phyloP scores from a whole-genome alignment of 2,797 vertebrate genomes.

The Hyperoplus lanceolatus region DNA sequence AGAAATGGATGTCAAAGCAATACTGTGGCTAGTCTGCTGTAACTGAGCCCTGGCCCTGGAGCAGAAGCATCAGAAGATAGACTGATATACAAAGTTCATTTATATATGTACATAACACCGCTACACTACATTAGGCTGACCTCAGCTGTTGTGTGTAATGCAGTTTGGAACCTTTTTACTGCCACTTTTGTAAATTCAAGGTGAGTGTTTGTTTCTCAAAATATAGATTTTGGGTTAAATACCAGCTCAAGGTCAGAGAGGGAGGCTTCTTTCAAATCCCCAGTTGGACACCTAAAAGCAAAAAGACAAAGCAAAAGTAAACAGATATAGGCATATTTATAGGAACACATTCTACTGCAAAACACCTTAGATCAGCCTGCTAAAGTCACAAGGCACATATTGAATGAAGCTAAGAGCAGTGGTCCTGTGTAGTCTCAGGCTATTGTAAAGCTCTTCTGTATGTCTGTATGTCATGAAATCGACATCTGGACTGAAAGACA shows the following conservation, averaged over 20 bases:
- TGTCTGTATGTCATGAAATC: constrained; percentile 26
- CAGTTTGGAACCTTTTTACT: neutral
- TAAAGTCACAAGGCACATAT: neutral
- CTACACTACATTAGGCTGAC: neutral
- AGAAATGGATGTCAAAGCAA: constrained; percentile 12
- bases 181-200: neutral
- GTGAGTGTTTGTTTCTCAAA: neutral
- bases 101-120: neutral
- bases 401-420: constrained; percentile 21
- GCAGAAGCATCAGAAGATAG: neutral
- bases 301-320: constrained; percentile 1
- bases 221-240: neutral
- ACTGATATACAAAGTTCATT: constrained; percentile 1
- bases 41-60: neutral
- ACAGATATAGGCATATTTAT: constrained; percentile 20
- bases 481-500: constrained; percentile 19
- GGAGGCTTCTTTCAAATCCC: neutral
- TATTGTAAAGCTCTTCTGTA: constrained; percentile 30
- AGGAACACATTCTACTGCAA: neutral
- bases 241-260: neutral
- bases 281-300: constrained; percentile 6
- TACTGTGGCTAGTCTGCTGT: neutral
- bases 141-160: neutral
- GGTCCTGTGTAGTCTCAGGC: constrained; percentile 13
- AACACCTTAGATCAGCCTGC: constrained; percentile 17